Conservation (phyloP, 2,888 invertebrate species). For the Allolobophora icterica region DNA sequence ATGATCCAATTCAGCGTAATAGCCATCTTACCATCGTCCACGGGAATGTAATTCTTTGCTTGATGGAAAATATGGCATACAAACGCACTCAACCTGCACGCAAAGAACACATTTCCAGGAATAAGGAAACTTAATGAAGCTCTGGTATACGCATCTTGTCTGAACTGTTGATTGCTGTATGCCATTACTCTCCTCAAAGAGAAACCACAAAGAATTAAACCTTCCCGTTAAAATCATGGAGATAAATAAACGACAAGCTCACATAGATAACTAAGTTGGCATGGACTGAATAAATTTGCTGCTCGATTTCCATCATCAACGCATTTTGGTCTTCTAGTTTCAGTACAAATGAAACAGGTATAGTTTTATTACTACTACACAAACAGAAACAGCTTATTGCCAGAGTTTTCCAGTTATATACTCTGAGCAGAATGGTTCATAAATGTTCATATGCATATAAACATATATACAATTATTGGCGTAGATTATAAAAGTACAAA, state of each 20-base stretch:
- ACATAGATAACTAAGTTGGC: too few relatives aligned
- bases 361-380: not conserved
- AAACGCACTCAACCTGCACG: constrained; percentile 22
- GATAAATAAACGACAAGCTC: too few relatives aligned
- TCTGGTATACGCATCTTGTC: too few relatives aligned
- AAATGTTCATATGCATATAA: not conserved
- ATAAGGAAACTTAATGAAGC: too few relatives aligned
- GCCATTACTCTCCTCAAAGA: too few relatives aligned
- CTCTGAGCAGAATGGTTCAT: not conserved
- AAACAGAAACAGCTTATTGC: not conserved
- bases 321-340: not conserved
- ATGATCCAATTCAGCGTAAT: constrained; percentile 80
- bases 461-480: constrained; percentile 3
- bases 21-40: constrained; percentile 64
- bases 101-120: not conserved
- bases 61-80: constrained; percentile 28
- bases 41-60: constrained; percentile 34
- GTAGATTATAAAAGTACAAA: not conserved
- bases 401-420: not conserved
- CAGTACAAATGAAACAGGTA: too few relatives aligned
- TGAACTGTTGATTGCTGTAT: too few relatives aligned
- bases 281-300: not conserved
- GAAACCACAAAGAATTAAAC: too few relatives aligned
- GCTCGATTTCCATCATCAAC: not conserved
- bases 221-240: too few relatives aligned